phyloP scores from a whole-genome alignment of 2,888 invertebrate species.

The Beris chalybata region DNA sequence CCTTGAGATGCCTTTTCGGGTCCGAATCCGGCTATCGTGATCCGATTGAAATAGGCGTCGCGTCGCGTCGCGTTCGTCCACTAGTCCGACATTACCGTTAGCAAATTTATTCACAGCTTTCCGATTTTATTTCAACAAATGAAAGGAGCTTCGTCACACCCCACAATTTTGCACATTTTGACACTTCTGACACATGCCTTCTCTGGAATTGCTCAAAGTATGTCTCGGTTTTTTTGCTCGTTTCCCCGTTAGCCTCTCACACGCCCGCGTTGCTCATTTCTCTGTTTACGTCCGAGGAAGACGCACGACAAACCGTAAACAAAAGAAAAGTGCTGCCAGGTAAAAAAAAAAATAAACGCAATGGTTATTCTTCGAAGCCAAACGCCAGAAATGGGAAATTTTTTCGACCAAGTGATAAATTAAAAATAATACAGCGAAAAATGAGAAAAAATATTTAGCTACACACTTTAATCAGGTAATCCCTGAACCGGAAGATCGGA shows the following conservation, averaged over 20 bases:
- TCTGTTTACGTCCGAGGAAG: conserved; percentile 29
- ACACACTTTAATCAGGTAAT: no score
- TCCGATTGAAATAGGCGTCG: background rate
- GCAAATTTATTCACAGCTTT: background rate
- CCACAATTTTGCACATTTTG: conserved; percentile 31
- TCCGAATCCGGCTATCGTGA: background rate
- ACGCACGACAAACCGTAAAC: conserved; percentile 3
- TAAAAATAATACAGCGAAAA: no score
- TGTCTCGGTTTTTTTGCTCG: background rate
- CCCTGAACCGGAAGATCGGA: no score
- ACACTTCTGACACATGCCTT: conserved; percentile 24
- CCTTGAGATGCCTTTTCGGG: conserved; percentile 29
- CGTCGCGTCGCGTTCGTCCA: conserved; percentile 16
- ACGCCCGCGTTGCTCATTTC: conserved; percentile 20
- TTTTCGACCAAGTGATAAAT: no score
- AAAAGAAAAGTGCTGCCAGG: background rate
- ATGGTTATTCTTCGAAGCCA: no score
- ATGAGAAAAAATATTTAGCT: no score
- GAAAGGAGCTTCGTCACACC: conserved; percentile 30
- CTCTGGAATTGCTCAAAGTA: conserved; percentile 15
- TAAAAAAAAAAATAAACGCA: no score
- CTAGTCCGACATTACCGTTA: conserved; percentile 9
- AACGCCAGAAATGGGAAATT: no score
- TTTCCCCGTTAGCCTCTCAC: background rate
- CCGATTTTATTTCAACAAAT: conserved; percentile 6